A percentile compares a stretch with the other conserved stretches of the same genome.
Evolutionary conservation across 2,888 invertebrate species (phyloP).

Genomic region (Pardosa pseudoannulata): DNA sequence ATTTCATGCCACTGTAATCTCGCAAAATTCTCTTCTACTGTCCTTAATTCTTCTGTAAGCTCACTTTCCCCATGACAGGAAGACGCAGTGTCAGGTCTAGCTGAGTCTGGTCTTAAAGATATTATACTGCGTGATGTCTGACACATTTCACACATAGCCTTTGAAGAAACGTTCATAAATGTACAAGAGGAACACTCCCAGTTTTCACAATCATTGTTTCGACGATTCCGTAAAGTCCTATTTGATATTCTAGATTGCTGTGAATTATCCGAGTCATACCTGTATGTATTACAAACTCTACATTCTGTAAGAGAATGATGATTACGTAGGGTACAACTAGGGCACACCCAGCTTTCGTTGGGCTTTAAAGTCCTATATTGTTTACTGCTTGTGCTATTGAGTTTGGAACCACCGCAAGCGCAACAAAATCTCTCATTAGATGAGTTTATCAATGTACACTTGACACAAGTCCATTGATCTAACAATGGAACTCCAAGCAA

Average conservation of each 20-base stretch:
- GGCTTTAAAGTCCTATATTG: slow-evolving; percentile 83
- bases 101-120: slow-evolving; percentile 72
- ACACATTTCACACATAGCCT: slow-evolving; percentile 77
- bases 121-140: slow-evolving; percentile 75
- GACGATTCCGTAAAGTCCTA: slow-evolving; percentile 39
- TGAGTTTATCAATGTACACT: slow-evolving; percentile 91
- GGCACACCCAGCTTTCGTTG: slow-evolving; percentile 83
- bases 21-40: slow-evolving; percentile 91
- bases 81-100: slow-evolving; percentile 43
- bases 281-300: slow-evolving; percentile 74
- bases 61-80: slow-evolving; percentile 84
- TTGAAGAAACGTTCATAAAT: slow-evolving; percentile 76
- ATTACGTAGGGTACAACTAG: slow-evolving; percentile 84
- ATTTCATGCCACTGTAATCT: slow-evolving; percentile 94
- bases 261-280: slow-evolving; percentile 27
- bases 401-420: slow-evolving; percentile 90
- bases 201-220: slow-evolving; percentile 60
- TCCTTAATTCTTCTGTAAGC: slow-evolving; percentile 88
- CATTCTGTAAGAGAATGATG: slow-evolving; percentile 74
- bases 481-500: slow-evolving; percentile 62
- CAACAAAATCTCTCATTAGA: slow-evolving; percentile 85
- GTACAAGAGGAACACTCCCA: slow-evolving; percentile 77
- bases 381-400: slow-evolving; percentile 83
- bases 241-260: slow-evolving; percentile 22
- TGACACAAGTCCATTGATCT: slow-evolving; percentile 86